phyloP scores from a whole-genome alignment of 2,888 invertebrate species.

The Macroteleia sp. region DNA sequence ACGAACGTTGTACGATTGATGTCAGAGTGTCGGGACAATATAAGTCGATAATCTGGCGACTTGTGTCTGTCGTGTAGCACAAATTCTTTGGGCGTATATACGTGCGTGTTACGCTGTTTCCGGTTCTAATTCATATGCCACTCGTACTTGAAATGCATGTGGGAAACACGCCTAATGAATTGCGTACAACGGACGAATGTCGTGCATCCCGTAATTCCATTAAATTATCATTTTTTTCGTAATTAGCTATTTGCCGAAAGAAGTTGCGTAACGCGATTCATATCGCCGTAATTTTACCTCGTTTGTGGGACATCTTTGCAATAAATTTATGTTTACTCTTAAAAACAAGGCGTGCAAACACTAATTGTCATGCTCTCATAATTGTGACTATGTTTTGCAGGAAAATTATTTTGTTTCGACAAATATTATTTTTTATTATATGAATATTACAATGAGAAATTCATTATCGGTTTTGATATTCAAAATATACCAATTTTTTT shows the following conservation, averaged over 20 bases:
- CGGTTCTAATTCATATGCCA: slow-evolving; percentile 59
- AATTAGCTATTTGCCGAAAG: slow-evolving; percentile 36
- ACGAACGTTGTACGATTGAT: slow-evolving; percentile 31
- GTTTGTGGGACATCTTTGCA: slow-evolving; percentile 23
- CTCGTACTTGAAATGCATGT: slow-evolving; percentile 58
- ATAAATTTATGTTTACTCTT: too few species aligned
- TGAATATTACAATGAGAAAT: too few species aligned
- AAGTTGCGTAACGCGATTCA: slow-evolving; percentile 29
- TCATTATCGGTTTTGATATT: too few species aligned
- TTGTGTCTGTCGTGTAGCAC: slow-evolving; percentile 44
- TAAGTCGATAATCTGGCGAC: slow-evolving; percentile 52
- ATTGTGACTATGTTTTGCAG: too few species aligned
- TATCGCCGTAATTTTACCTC: slow-evolving; percentile 11
- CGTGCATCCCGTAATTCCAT: slow-evolving; percentile 53
- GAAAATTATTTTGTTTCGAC: too few species aligned
- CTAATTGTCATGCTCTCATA: too few species aligned
- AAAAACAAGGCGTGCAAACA: too few species aligned
- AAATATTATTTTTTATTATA: too few species aligned
- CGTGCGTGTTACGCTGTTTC: slow-evolving; percentile 57
- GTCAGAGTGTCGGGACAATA: slow-evolving; percentile 33
- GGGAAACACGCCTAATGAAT: slow-evolving; percentile 61
- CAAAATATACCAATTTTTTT: too few species aligned
- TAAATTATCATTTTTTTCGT: slow-evolving; percentile 55
- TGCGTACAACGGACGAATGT: slow-evolving; percentile 39
- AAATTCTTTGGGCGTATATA: slow-evolving; percentile 49